Conservation (phyloP, 2,888 invertebrate genomes). For the Ennomos fuscantarius region DNA sequence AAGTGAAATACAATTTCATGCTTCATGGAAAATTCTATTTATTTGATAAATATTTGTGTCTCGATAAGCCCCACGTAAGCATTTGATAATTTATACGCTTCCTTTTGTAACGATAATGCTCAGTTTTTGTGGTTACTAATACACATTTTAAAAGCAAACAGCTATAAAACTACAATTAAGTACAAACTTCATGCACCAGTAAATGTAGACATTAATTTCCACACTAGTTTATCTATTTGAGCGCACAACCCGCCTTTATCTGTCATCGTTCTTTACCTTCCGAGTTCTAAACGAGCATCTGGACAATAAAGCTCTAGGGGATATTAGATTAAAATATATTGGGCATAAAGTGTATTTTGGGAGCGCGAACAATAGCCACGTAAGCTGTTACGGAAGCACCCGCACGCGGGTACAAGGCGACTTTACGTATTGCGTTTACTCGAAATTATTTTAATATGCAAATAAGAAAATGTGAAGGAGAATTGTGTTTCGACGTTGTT, state of each 20-base stretch:
- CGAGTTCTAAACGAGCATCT: conserved; percentile 64
- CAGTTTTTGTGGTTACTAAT: conserved; percentile 78
- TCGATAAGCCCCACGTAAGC: conserved; percentile 67
- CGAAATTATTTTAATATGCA: conserved; percentile 85
- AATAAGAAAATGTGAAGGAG: conserved; percentile 84
- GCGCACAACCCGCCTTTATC: conserved; percentile 84
- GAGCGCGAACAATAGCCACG: conserved; percentile 44
- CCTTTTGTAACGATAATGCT: conserved; percentile 80
- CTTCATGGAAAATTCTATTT: conserved; percentile 62
- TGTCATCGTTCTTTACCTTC: conserved; percentile 76
- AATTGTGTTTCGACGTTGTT: conserved; percentile 81
- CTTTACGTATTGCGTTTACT: conserved; percentile 82
- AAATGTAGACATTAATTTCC: conserved; percentile 86
- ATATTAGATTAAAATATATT: conserved; percentile 54
- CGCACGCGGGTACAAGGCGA: conserved; percentile 67
- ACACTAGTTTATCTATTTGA: conserved; percentile 85
- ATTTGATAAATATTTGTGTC: conserved; percentile 74
- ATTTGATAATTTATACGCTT: conserved; percentile 76
- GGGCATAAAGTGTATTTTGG: conserved; percentile 61
- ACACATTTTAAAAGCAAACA: conserved; percentile 78
- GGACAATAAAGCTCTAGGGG: conserved; percentile 44
- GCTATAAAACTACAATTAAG: conserved; percentile 83
- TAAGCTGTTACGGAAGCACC: conserved; percentile 56
- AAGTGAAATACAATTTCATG: conserved; percentile 66
- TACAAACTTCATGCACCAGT: conserved; percentile 85